phyloP scores from a whole-genome alignment of 2,113 vertebrate genomes.

The Cyanocitta stelleri region DNA sequence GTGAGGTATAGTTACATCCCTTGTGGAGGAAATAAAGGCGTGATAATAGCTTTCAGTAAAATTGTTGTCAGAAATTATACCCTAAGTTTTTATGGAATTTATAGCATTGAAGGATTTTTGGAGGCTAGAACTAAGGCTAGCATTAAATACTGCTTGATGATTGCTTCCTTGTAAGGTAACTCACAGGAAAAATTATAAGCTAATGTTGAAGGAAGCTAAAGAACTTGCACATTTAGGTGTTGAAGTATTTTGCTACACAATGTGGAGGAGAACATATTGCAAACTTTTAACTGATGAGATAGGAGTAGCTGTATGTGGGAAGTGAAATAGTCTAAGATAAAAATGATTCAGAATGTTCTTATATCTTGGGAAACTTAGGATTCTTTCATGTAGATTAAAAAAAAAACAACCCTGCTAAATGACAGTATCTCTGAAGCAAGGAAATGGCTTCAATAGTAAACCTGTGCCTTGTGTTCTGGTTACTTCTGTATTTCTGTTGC shows the following conservation, averaged over 20 bases:
- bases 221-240: neutral
- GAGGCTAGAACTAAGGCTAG: neutral
- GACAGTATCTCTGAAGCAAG: neutral
- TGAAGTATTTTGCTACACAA: neutral
- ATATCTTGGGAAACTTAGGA: neutral
- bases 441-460: neutral
- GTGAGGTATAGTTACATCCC: neutral
- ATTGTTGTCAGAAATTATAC: neutral
- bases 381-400: neutral
- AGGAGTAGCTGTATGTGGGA: neutral
- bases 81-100: neutral
- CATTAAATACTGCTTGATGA: neutral
- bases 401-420: neutral
- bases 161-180: neutral
- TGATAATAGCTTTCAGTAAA: neutral
- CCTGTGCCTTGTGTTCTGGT: neutral
- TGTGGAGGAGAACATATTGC: neutral
- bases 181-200: neutral
- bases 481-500: neutral
- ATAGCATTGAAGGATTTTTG: neutral
- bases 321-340: constrained; percentile 23
- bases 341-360: neutral
- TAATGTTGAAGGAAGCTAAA: neutral
- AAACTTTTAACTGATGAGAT: neutral
- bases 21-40: neutral